Conservation (phyloP, 2,113 vertebrate genomes). For the Megaceryle torquata region DNA sequence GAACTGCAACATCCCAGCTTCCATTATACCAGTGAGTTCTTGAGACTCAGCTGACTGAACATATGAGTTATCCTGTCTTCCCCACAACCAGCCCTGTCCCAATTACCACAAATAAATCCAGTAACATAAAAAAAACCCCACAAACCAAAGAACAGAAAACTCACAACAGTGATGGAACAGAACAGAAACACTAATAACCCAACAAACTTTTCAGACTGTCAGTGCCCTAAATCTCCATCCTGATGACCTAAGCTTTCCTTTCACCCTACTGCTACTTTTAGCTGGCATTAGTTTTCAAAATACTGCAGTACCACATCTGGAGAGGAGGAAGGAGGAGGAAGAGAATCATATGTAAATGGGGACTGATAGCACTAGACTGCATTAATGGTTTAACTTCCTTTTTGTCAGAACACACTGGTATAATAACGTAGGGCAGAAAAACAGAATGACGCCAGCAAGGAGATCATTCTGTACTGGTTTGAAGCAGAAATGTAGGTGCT, state of each 20-base stretch:
- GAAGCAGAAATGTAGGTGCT: neutral
- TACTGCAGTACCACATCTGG: neutral
- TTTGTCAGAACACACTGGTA: neutral
- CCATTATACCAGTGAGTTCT: neutral
- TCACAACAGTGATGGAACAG: neutral
- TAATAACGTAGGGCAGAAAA: fast-evolving
- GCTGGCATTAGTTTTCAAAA: neutral
- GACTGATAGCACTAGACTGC: neutral
- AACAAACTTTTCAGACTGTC: neutral
- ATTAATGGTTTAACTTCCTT: neutral
- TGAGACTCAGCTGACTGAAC: neutral
- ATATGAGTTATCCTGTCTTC: neutral
- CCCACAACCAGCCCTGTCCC: neutral
- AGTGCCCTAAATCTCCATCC: neutral
- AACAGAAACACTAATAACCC: neutral
- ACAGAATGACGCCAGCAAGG: neutral
- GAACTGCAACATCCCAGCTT: neutral
- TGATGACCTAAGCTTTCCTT: neutral
- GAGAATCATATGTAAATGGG: fast-evolving
- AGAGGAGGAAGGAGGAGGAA: fast-evolving
- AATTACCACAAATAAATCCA: neutral
- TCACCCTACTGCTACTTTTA: neutral
- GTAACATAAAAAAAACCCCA: neutral
- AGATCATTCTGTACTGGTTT: fast-evolving
- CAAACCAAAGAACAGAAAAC: neutral